Base-by-base conservation (phyloP, 2,888 invertebrate species). In the Cryptus armator region DNA sequence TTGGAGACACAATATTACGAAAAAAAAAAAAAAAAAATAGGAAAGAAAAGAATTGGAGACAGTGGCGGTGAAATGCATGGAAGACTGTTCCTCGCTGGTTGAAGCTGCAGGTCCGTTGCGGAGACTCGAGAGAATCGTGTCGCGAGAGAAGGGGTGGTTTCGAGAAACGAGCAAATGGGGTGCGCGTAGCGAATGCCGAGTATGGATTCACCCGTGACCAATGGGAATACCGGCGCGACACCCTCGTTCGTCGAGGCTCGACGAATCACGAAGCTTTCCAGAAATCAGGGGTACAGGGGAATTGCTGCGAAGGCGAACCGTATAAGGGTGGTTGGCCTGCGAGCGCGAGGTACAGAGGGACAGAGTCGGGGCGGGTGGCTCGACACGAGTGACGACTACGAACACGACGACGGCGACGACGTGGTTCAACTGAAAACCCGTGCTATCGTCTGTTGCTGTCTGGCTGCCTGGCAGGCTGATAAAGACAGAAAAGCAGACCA, bases 171-270 rank as follows among this genome's bases (percentile, higher is more conserved):
- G 89, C 90, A 89, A 91, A 91, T 90, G 88, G 89, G 89, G 87
- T 67, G 82, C 89, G 86, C 85, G 90, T 90, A 90, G 89, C 89
- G 90, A 90, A 87, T 89, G 89, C 88, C 89, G 89, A 90, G 90
- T 89, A 91, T 91, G 92, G 91, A 90, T 90, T 89, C 89, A 86
- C 77, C 56, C 74, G 76, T 86, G 87, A 83, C 92, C 92, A 92
- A 92, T 92, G 84, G 89, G 87, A 85, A 72, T 56, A 76, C 88
- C 59, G 68, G 83, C 84, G 84, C 80, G 85, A 83, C 89, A 87
- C 89, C 90, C 92, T 89, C 87, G 89, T 88, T 89, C 81, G 77
- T 70, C 48, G 75, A 32, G 51, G 24, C 76, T 37, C 62, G 85
- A 77, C 85, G 76, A 85, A 85, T 85, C 79, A n/a, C 64, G 37